Percentiles rank a stretch among this genome's conserved stretches.
Evolutionary conservation across 2,888 invertebrate species (phyloP).

Genomic region (Aspidiotus rigidus): DNA sequence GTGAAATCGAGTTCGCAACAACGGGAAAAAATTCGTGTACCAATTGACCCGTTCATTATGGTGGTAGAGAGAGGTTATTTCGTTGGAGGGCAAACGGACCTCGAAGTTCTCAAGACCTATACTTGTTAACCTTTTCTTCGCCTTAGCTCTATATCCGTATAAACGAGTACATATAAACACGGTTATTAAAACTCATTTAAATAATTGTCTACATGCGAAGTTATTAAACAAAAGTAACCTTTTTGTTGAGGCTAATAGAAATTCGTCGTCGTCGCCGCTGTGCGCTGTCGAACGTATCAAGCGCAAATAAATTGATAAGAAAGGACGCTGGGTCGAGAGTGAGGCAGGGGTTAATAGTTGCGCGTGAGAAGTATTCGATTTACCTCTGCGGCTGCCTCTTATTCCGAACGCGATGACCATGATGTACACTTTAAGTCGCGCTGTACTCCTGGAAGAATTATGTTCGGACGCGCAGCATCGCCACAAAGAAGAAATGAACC

Average conservation of each 20-base stretch:
- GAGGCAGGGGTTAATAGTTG: conserved; percentile 7
- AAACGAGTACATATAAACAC: no score
- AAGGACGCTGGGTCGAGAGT: neutral
- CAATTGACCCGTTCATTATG: conserved; percentile 19
- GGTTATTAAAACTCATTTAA: conserved; percentile 33
- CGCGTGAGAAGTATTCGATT: conserved; percentile 17
- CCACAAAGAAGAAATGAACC: neutral
- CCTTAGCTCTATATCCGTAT: conserved; percentile 16
- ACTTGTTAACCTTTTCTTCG: conserved; percentile 27
- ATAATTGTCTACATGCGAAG: conserved; percentile 31
- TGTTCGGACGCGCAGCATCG: neutral
- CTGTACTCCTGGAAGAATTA: neutral
- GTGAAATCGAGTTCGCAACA: neutral
- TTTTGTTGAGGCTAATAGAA: conserved; percentile 11
- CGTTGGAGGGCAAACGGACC: conserved; percentile 21
- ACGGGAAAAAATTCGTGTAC: neutral
- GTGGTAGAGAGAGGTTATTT: neutral
- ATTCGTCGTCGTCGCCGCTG: neutral
- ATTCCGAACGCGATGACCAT: no score
- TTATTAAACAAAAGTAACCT: conserved; percentile 21
- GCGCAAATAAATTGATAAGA: neutral
- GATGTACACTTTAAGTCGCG: no score
- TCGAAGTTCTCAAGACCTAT: conserved; percentile 32
- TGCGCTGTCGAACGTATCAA: no score
- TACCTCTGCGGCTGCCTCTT: neutral